Conservation (phyloP, 2,113 vertebrate genomes). For the Sylvietta virens region DNA sequence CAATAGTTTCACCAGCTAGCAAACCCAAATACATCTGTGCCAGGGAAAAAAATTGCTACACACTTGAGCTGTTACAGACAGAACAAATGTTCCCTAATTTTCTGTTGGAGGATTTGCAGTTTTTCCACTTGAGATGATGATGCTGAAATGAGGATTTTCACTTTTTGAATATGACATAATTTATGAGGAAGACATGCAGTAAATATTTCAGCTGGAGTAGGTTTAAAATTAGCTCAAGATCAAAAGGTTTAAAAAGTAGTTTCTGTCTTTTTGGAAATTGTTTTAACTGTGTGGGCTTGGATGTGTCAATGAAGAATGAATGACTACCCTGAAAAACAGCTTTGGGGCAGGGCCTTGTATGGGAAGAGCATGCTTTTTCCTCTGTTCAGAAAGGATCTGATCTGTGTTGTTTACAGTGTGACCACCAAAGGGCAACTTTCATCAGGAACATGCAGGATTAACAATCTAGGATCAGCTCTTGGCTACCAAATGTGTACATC, state of each 20-base stretch:
- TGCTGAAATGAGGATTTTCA: conserved; percentile 66
- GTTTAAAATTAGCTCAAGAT: conserved; percentile 59
- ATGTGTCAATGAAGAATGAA: background rate
- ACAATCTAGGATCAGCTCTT: background rate
- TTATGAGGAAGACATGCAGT: conserved; percentile 46
- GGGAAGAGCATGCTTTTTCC: background rate
- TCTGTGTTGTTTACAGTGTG: background rate
- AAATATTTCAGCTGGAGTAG: conserved; percentile 55
- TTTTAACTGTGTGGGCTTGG: background rate
- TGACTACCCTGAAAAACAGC: background rate
- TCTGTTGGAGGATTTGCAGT: conserved; percentile 67
- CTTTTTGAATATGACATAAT: conserved; percentile 61
- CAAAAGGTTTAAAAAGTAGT: conserved; percentile 30
- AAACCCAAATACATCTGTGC: conserved; percentile 33
- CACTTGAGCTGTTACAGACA: conserved; percentile 37
- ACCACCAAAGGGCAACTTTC: background rate
- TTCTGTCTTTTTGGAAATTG: conserved; percentile 16
- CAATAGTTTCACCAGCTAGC: background rate
- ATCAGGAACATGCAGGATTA: background rate
- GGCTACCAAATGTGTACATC: background rate
- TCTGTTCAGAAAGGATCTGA: background rate
- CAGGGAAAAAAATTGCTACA: background rate
- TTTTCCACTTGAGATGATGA: conserved; percentile 67
- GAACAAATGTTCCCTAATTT: conserved; percentile 72
- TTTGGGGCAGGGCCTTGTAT: background rate